Conservation (phyloP, 2,888 invertebrate species). For the Hemicrepidius hirtus region DNA sequence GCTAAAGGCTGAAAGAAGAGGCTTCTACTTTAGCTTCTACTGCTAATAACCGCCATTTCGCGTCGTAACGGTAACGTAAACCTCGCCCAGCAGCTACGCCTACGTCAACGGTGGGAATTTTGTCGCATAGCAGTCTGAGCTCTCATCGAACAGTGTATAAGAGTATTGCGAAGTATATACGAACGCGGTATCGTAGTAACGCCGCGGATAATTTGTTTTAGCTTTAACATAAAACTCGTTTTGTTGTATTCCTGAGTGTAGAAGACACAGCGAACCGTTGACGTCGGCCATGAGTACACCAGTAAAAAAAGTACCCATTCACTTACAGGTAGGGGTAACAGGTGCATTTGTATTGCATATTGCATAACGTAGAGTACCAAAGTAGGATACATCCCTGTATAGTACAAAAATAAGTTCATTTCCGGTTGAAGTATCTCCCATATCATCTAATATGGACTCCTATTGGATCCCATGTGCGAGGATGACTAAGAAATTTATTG, state of each 20-base stretch:
- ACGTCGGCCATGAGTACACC: slow-evolving; percentile 80
- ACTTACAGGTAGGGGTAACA: slow-evolving; percentile 83
- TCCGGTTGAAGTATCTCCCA: slow-evolving; percentile 33
- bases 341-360: slow-evolving; percentile 48
- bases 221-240: slow-evolving; percentile 26
- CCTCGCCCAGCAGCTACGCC: slow-evolving; percentile 47
- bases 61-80: slow-evolving; percentile 46
- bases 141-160: slow-evolving; percentile 10
- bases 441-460: slow-evolving; percentile 20
- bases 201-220: slow-evolving; percentile 31
- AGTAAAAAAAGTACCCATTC: slow-evolving; percentile 96
- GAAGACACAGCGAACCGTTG: slow-evolving; percentile 15
- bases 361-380: slow-evolving; percentile 42
- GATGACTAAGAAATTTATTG: slow-evolving; percentile 24
- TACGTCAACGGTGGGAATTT: slow-evolving; percentile 43
- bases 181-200: slow-evolving; percentile 23
- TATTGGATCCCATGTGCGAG: slow-evolving; percentile 1
- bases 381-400: slow-evolving; percentile 27
- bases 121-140: slow-evolving; percentile 34
- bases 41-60: slow-evolving; percentile 32
- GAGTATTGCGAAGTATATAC: slow-evolving; percentile 27
- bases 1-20: too few species aligned
- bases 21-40: too few species aligned
- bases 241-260: slow-evolving; percentile 19
- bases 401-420: slow-evolving; percentile 34